Conservation (phyloP, 2,797 vertebrate species). For the Emydoidea blandingii region DNA sequence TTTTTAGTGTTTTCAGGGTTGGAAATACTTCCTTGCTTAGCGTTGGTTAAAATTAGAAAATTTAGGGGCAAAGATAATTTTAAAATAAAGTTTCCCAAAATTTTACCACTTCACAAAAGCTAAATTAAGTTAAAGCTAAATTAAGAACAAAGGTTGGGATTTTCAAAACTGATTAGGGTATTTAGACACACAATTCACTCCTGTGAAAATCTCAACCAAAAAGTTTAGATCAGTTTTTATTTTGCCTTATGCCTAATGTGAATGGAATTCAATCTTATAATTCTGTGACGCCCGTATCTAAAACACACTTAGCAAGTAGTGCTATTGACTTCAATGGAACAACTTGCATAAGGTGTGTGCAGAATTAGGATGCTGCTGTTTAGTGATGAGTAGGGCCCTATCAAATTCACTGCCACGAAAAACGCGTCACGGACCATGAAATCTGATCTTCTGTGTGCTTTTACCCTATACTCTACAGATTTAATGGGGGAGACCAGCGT, state of each 20-base stretch:
- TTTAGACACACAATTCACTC: constrained; percentile 46
- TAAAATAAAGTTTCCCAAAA: constrained; percentile 56
- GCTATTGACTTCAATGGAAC: background rate
- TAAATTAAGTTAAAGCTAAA: constrained; percentile 47
- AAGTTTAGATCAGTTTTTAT: background rate
- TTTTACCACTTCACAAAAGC: constrained; percentile 58
- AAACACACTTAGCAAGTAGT: background rate
- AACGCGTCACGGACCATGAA: too few relatives aligned
- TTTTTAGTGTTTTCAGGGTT: constrained; percentile 47
- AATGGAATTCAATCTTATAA: background rate
- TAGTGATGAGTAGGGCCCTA: background rate
- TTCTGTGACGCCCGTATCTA: background rate
- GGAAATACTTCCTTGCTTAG: constrained; percentile 65
- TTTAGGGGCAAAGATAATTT: background rate
- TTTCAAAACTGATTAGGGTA: constrained; percentile 45
- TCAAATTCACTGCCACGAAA: too few relatives aligned
- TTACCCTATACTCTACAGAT: too few relatives aligned
- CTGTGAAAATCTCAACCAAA: constrained; percentile 28
- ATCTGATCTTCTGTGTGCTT: too few relatives aligned
- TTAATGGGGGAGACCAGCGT: too few relatives aligned
- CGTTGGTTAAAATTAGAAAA: constrained; percentile 70
- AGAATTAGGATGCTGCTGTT: too few relatives aligned
- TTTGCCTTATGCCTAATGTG: constrained; percentile 19
- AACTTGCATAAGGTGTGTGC: background rate
- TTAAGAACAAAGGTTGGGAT: constrained; percentile 32